Evolutionary conservation across 1,140 invertebrate genomes (phyloP).

Genomic region (Calycopis cecrops): DNA sequence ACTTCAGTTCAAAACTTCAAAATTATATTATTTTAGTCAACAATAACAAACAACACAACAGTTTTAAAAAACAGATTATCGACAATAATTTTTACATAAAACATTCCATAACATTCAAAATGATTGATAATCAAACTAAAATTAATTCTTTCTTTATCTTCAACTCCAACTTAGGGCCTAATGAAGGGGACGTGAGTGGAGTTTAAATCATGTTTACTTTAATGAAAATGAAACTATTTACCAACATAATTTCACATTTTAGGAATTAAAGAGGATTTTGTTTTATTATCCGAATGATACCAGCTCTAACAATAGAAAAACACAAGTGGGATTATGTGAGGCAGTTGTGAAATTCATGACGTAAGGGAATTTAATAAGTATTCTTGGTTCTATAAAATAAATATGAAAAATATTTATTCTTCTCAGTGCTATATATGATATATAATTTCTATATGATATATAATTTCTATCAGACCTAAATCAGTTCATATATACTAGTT

Average conservation of each 20-base stretch:
- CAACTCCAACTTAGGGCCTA: slow-evolving; percentile 66
- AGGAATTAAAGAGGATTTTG: slow-evolving; percentile 94
- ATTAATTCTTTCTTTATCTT: slow-evolving; percentile 70
- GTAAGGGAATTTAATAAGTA: slow-evolving; percentile 76
- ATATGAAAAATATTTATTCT: too few relatives aligned
- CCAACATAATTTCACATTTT: slow-evolving; percentile 44
- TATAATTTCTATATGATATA: too few relatives aligned
- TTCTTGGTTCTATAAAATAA: background rate
- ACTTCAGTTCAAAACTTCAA: too few relatives aligned
- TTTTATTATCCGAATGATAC: slow-evolving; percentile 89
- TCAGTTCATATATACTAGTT: too few relatives aligned
- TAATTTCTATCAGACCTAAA: too few relatives aligned
- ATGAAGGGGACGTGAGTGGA: slow-evolving; percentile 65
- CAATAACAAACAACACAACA: background rate
- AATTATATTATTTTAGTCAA: too few relatives aligned
- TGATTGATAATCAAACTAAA: slow-evolving; percentile 65
- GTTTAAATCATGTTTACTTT: slow-evolving; percentile 11
- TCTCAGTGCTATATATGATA: too few relatives aligned
- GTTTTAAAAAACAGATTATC: too few relatives aligned
- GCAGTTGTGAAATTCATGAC: slow-evolving; percentile 94
- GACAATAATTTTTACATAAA: too few relatives aligned
- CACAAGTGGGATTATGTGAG: slow-evolving; percentile 93
- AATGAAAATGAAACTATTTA: background rate
- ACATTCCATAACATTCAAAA: slow-evolving; percentile 26
- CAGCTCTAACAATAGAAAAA: slow-evolving; percentile 89